A percentile compares a stretch with the other conserved stretches of the same genome.
Conservation (phyloP, 2,797 vertebrate genomes). For the Muraenolepis orangiensis region DNA sequence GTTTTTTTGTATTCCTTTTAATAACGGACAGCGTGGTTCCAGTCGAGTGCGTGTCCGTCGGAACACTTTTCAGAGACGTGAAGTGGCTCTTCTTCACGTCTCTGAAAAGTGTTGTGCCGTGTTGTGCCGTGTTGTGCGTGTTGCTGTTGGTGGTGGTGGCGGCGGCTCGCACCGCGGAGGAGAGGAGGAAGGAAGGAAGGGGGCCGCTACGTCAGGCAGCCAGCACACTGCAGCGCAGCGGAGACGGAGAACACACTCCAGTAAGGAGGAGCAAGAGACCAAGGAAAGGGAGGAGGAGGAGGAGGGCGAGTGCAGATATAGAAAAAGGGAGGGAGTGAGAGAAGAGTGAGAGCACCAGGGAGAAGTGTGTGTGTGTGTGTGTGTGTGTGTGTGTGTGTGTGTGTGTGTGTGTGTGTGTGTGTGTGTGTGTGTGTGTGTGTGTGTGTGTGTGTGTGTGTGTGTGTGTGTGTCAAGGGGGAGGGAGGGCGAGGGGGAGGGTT, state of each 20-base stretch:
- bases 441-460: constrained; percentile 32
- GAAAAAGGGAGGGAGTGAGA: constrained; percentile 14
- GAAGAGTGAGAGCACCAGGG: constrained; percentile 4
- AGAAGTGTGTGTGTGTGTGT: not conserved
- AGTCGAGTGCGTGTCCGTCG: too few relatives aligned
- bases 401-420: too few relatives aligned
- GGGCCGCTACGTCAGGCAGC: constrained; percentile 8
- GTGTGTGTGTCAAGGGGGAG: constrained; percentile 49
- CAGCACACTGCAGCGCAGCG: constrained; percentile 28
- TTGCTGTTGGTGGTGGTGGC: too few relatives aligned
- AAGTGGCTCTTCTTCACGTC: too few relatives aligned
- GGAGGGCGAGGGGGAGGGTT: constrained; percentile 43
- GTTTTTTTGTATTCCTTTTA: too few relatives aligned
- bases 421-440: too few relatives aligned
- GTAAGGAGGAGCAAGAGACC: constrained; percentile 16
- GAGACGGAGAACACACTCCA: constrained; percentile 33
- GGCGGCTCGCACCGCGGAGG: not conserved
- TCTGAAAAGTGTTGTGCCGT: too few relatives aligned
- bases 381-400: not conserved
- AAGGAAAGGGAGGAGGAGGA: constrained; percentile 6
- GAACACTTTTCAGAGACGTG: too few relatives aligned
- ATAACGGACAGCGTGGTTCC: too few relatives aligned
- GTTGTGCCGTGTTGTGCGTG: too few relatives aligned
- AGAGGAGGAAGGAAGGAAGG: too few relatives aligned
- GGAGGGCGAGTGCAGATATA: not conserved